These are phyloP conservation scores for Lobophora halterata DNA, from an alignment of 2,888 invertebrate species.

Conservation along the genomic window DNA sequence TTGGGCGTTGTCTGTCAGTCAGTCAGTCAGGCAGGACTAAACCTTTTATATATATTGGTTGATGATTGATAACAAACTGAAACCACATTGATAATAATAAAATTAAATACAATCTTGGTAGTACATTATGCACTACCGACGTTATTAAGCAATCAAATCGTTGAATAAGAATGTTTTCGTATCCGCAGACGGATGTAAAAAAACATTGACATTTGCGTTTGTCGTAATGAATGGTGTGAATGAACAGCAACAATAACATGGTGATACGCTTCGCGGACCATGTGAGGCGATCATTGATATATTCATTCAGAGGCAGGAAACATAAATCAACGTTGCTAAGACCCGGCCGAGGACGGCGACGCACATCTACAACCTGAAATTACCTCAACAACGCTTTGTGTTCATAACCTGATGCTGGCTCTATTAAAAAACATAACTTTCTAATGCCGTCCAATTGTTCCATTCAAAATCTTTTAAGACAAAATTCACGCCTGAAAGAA, in stretches of 20 bases:
- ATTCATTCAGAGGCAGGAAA: conserved; percentile 71
- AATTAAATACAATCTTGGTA: conserved; percentile 10
- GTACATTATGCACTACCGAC: conserved; percentile 7
- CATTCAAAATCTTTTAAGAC: neutral
- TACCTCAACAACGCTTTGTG: conserved; percentile 26
- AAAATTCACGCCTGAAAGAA: conserved; percentile 1
- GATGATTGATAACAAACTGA: no score
- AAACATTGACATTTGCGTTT: conserved; percentile 44
- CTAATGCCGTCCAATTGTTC: conserved; percentile 4
- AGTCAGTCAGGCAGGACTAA: no score
- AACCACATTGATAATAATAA: no score
- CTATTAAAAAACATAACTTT: conserved; percentile 16
- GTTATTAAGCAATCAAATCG: conserved; percentile 7
- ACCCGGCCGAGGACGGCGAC: conserved; percentile 42
- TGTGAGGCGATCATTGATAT: conserved; percentile 66
- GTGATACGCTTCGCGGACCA: conserved; percentile 44
- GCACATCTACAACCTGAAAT: conserved; percentile 29
- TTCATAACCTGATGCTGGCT: conserved; percentile 23
- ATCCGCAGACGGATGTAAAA: conserved; percentile 30
- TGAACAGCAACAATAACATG: conserved; percentile 54
- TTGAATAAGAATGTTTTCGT: conserved; percentile 22
- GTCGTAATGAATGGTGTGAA: conserved; percentile 52
- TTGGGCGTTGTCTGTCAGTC: no score
- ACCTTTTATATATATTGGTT: no score
- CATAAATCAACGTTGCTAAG: conserved; percentile 68